A percentile compares a stretch with the other conserved stretches of the same genome.
These are phyloP conservation scores for Scaptomyza flava DNA, from an alignment of 2,888 invertebrate species.

Conservation along the genomic window DNA sequence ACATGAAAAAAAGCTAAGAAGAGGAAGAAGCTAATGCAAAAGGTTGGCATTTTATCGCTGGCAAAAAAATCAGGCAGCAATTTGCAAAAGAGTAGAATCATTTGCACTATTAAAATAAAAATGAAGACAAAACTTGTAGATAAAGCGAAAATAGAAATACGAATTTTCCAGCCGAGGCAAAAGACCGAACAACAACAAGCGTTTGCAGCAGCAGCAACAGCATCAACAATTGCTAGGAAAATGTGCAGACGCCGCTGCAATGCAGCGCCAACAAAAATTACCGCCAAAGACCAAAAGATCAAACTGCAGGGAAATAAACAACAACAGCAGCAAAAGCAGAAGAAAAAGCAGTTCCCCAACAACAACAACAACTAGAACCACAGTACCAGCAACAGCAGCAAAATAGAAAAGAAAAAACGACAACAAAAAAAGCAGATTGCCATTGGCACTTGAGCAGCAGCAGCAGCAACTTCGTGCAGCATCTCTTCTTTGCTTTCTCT, in stretches of 20 bases:
- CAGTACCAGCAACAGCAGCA: slow-evolving; percentile 19
- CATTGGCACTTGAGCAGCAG: slow-evolving; percentile 75
- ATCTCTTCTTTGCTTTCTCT: slow-evolving; percentile 15
- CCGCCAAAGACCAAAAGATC: slow-evolving; percentile 81
- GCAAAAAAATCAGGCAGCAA: slow-evolving; percentile 60
- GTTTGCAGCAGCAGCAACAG: slow-evolving; percentile 32
- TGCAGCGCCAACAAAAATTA: slow-evolving; percentile 70
- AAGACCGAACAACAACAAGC: slow-evolving; percentile 46
- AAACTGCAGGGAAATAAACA: slow-evolving; percentile 78
- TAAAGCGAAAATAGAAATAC: slow-evolving; percentile 67
- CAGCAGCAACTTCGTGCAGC: slow-evolving; percentile 74
- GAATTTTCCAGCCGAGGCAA: slow-evolving; percentile 45
- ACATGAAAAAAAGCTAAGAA: slow-evolving; percentile 7
- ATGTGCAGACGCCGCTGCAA: slow-evolving; percentile 60
- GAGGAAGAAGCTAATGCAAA: slow-evolving; percentile 11
- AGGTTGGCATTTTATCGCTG: slow-evolving; percentile 51
- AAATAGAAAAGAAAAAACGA: slow-evolving; percentile 5
- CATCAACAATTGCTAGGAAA: slow-evolving; percentile 59
- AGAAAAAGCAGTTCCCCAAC: slow-evolving; percentile 16
- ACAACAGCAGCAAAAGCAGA: slow-evolving; percentile 50
- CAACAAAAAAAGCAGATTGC: slow-evolving; percentile 65
- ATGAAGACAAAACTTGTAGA: slow-evolving; percentile 79
- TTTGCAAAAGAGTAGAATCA: slow-evolving; percentile 64
- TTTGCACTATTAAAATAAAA: slow-evolving; percentile 81
- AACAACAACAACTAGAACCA: slow-evolving; percentile 21